A percentile compares a stretch with the other conserved stretches of the same genome.
Conservation (phyloP, 2,113 vertebrate species). For the Triplophysa rosa region DNA sequence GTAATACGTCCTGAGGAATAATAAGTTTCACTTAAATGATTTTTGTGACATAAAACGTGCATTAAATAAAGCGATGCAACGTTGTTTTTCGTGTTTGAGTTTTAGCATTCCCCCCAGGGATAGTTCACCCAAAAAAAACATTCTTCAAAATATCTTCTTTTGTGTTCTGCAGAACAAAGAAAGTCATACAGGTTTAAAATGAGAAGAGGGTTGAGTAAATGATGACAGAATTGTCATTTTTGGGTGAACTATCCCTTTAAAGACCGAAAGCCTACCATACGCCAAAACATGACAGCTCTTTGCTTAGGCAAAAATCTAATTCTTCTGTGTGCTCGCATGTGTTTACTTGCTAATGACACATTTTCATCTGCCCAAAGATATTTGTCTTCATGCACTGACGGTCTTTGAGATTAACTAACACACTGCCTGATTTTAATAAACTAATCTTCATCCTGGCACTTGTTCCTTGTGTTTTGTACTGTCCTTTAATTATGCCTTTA, state of each 20-base stretch:
- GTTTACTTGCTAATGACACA: constrained; percentile 30
- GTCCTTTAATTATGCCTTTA: constrained; percentile 26
- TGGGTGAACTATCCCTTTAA: too few species aligned
- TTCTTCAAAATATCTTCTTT: too few species aligned
- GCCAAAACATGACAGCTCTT: background rate
- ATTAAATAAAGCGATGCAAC: too few species aligned
- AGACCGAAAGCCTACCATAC: background rate
- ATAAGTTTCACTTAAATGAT: too few species aligned
- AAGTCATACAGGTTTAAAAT: too few species aligned
- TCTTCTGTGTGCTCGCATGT: background rate
- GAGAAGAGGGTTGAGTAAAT: too few species aligned
- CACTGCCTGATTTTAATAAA: constrained; percentile 38
- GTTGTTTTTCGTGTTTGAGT: too few species aligned
- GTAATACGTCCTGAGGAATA: background rate
- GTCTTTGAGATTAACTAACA: constrained; percentile 33
- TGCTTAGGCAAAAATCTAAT: background rate
- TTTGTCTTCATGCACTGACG: constrained; percentile 15
- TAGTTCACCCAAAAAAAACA: too few species aligned
- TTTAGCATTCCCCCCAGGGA: too few species aligned
- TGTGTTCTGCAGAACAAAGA: too few species aligned
- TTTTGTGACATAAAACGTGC: too few species aligned
- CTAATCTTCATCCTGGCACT: constrained; percentile 16
- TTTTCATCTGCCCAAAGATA: constrained; percentile 32
- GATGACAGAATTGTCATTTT: too few species aligned
- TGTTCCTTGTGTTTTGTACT: background rate